Conservation (phyloP, 2,888 invertebrate species). For the Dorcus hopei region DNA sequence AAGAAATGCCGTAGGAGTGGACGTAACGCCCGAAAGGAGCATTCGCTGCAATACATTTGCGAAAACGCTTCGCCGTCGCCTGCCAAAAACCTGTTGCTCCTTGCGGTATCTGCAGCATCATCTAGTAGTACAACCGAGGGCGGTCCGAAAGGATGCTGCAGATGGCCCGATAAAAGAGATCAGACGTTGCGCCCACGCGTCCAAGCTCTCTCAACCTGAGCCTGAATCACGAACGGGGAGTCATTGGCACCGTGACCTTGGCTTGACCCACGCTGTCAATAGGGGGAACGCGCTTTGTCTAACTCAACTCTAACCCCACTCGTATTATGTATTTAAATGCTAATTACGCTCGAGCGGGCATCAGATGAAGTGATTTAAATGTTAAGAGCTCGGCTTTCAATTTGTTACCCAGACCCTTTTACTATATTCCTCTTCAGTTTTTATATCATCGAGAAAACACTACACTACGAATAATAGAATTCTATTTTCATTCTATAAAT, state of each 20-base stretch:
- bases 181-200: slow-evolving; percentile 34
- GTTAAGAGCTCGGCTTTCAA: slow-evolving; percentile 10
- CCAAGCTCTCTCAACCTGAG: slow-evolving; percentile 20
- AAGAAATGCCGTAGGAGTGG: too few species aligned
- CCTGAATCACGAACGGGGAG: slow-evolving; percentile 34
- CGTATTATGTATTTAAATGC: slow-evolving; percentile 26
- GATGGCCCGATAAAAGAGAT: slow-evolving; percentile 31
- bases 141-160: slow-evolving; percentile 26
- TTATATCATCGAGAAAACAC: too few species aligned
- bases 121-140: slow-evolving; percentile 23
- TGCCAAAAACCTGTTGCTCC: slow-evolving; percentile 11
- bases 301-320: slow-evolving; percentile 27
- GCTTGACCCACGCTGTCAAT: slow-evolving; percentile 34
- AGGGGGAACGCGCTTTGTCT: slow-evolving; percentile 26
- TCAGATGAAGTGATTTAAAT: slow-evolving; percentile 10
- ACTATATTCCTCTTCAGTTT: too few species aligned
- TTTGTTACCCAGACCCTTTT: slow-evolving; percentile 1
- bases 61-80: slow-evolving; percentile 8
- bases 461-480: too few species aligned
- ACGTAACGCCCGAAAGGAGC: too few species aligned
- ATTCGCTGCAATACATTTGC: neutral
- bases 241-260: slow-evolving; percentile 39
- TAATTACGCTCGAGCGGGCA: slow-evolving; percentile 19
- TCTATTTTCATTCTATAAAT: too few species aligned
- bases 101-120: slow-evolving; percentile 15